These are phyloP conservation scores for Brachirus orientalis DNA, from an alignment of 2,113 vertebrate species.

Conservation along the genomic window DNA sequence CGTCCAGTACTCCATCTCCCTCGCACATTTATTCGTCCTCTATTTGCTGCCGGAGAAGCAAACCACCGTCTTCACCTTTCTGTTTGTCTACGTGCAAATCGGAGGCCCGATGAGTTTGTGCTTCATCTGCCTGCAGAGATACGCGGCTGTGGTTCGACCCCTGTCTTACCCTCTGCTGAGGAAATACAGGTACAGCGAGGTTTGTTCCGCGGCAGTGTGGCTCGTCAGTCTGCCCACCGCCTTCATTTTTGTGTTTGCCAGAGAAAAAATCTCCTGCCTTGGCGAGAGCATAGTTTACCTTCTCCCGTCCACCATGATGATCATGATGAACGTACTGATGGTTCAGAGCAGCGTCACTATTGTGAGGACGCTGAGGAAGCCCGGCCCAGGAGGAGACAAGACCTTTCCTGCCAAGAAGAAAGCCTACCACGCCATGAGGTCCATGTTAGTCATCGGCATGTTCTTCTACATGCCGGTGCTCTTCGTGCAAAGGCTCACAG, in stretches of 20 bases:
- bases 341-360: neutral
- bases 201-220: constrained; percentile 26
- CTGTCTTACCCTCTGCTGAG: constrained; percentile 49
- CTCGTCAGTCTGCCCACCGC: neutral
- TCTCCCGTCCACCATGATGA: fast-evolving
- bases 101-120: constrained; percentile 47
- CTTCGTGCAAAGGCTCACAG: fast-evolving
- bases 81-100: constrained; percentile 8
- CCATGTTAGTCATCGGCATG: neutral
- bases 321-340: fast-evolving
- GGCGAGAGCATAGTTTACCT: fast-evolving
- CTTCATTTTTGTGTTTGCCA: fast-evolving
- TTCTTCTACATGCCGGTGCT: constrained; percentile 18
- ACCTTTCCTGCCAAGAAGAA: constrained; percentile 46
- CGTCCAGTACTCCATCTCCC: constrained; percentile 14
- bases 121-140: constrained; percentile 60
- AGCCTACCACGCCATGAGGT: constrained; percentile 30
- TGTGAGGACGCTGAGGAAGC: constrained; percentile 8
- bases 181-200: constrained; percentile 49
- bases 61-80: fast-evolving
- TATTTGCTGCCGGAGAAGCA: fast-evolving
- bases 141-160: constrained; percentile 57
- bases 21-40: neutral
- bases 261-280: neutral
- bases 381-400: neutral